phyloP scores from a whole-genome alignment of 2,113 vertebrate species.

The Thalassarche chlororhynchos region DNA sequence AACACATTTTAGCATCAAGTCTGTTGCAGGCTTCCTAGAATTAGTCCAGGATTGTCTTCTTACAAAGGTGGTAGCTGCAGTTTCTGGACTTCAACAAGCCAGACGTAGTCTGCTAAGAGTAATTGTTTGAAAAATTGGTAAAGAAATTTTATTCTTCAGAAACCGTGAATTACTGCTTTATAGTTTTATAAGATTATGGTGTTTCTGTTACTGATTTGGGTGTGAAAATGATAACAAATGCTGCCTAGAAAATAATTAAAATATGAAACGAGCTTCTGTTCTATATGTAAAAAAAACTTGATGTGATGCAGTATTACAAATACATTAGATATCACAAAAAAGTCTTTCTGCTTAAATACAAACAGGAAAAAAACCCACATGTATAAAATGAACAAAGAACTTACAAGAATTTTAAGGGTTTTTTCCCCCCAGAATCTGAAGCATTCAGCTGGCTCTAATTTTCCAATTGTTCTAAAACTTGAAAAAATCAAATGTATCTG shows the following conservation, averaged over 20 bases:
- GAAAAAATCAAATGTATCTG: fast-evolving
- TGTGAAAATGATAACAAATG: background rate
- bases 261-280: background rate
- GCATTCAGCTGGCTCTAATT: background rate
- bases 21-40: background rate
- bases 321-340: background rate
- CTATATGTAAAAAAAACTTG: background rate
- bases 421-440: background rate
- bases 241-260: background rate
- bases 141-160: background rate
- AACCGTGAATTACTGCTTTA: background rate
- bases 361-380: background rate
- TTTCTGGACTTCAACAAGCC: background rate
- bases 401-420: background rate
- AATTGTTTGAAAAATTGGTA: background rate
- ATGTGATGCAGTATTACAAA: background rate
- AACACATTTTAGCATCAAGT: background rate
- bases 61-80: background rate
- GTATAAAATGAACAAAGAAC: background rate
- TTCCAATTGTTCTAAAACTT: background rate
- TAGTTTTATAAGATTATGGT: background rate
- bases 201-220: background rate
- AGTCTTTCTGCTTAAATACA: background rate
- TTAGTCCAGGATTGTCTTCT: background rate
- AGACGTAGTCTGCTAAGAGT: background rate